Percentiles rank a stretch among this genome's conserved stretches.
Evolutionary conservation across 2,113 vertebrate genomes (phyloP).

Genomic region (Cololabis saira): DNA sequence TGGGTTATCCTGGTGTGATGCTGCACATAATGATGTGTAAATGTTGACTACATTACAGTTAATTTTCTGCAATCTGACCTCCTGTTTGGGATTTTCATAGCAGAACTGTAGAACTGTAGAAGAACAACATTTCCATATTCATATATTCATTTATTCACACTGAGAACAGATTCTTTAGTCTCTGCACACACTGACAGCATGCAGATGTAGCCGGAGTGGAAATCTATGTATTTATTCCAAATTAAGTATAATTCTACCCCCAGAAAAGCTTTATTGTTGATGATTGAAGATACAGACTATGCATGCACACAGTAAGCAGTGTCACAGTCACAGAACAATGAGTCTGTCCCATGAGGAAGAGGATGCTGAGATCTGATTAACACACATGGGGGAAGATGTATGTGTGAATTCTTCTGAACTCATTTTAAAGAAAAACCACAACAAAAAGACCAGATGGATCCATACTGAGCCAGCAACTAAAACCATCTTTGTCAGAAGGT

Average conservation of each 20-base stretch:
- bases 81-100: too few relatives aligned
- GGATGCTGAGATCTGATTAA: constrained; percentile 11
- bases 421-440: constrained; percentile 4
- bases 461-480: not conserved
- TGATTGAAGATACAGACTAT: not conserved
- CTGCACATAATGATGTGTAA: too few relatives aligned
- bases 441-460: constrained; percentile 8
- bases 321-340: constrained; percentile 12
- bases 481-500: not conserved
- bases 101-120: not conserved
- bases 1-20: too few relatives aligned
- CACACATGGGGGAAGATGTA: not conserved
- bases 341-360: constrained; percentile 8
- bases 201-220: not conserved
- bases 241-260: not conserved
- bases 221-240: not conserved
- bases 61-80: not conserved
- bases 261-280: constrained; percentile 8
- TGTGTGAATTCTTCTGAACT: not conserved
- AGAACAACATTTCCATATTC: constrained; percentile 9
- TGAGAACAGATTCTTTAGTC: not conserved
- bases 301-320: not conserved
- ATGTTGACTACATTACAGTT: not conserved
- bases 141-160: constrained; percentile 2
- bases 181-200: not conserved